Conservation (phyloP, 2,113 vertebrate genomes). For the Lophotis ruficrista region DNA sequence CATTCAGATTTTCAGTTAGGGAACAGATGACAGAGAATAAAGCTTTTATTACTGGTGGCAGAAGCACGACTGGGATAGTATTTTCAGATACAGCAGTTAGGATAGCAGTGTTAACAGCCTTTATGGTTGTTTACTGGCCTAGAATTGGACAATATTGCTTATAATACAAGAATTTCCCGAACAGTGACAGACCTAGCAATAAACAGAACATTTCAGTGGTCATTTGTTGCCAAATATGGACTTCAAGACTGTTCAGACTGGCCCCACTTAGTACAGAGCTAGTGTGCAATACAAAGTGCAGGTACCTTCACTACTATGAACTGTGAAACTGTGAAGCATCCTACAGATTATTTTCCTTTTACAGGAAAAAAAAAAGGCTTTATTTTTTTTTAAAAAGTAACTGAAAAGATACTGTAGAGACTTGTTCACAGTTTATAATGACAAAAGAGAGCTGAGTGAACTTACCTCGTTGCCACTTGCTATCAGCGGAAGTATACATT, state of each 20-base stretch:
- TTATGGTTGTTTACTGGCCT: not conserved
- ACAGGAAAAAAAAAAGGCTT: not conserved
- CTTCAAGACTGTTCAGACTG: not conserved
- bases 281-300: not conserved
- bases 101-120: not conserved
- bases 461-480: conserved; percentile 85
- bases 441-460: not conserved
- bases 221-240: not conserved
- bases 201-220: not conserved
- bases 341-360: not conserved
- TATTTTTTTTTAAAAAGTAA: not conserved
- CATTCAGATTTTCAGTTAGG: not conserved
- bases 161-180: not conserved
- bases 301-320: too few species aligned
- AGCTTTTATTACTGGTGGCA: not conserved
- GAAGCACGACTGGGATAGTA: not conserved
- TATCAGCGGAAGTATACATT: conserved; percentile 91
- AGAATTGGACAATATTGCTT: not conserved
- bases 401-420: not conserved
- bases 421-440: not conserved
- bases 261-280: not conserved
- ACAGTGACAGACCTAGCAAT: not conserved
- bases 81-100: not conserved
- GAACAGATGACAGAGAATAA: not conserved
- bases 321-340: not conserved